phyloP scores from a whole-genome alignment of 1,140 invertebrate species.

The Paracyclopina nana region DNA sequence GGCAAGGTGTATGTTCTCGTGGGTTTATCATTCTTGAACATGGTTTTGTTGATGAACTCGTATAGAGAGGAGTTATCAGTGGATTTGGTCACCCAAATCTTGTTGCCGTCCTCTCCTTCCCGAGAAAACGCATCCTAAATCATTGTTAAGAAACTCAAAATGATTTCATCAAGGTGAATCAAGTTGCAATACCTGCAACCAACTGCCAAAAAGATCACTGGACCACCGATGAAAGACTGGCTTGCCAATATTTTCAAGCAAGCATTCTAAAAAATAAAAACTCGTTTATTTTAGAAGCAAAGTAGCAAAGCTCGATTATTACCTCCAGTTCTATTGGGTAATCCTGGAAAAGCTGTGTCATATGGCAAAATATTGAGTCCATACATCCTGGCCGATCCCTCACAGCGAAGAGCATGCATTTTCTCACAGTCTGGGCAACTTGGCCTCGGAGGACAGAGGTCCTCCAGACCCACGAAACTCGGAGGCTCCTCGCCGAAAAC shows the following conservation, averaged over 20 bases:
- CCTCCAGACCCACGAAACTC: slow-evolving; percentile 31
- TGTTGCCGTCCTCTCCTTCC: slow-evolving; percentile 37
- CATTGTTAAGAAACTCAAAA: too few species aligned
- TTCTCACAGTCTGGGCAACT: slow-evolving; percentile 29
- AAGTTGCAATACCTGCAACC: too few species aligned
- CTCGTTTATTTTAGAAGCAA: too few species aligned
- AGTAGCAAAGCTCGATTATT: too few species aligned
- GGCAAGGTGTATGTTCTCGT: slow-evolving; percentile 28
- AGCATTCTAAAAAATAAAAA: slow-evolving; percentile 43
- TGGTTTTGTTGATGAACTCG: slow-evolving; percentile 51
- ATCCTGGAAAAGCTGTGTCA: slow-evolving; percentile 26
- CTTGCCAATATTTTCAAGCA: slow-evolving; percentile 70
- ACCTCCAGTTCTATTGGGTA: slow-evolving; percentile 37
- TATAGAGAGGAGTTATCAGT: slow-evolving; percentile 37
- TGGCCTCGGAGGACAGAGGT: slow-evolving; percentile 38
- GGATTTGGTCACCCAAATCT: slow-evolving; percentile 61
- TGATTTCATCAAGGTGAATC: too few species aligned
- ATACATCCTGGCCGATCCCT: slow-evolving; percentile 16
- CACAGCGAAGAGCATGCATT: slow-evolving; percentile 12
- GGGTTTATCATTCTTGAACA: slow-evolving; percentile 31
- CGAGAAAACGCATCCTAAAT: slow-evolving; percentile 47
- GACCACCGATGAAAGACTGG: slow-evolving; percentile 57
- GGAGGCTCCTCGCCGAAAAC: slow-evolving; percentile 23
- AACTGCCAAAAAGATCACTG: slow-evolving; percentile 50
- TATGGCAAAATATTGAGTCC: slow-evolving; percentile 12